Base-by-base conservation (phyloP, 2,797 vertebrate species). In the Rhynchotus rufescens region DNA sequence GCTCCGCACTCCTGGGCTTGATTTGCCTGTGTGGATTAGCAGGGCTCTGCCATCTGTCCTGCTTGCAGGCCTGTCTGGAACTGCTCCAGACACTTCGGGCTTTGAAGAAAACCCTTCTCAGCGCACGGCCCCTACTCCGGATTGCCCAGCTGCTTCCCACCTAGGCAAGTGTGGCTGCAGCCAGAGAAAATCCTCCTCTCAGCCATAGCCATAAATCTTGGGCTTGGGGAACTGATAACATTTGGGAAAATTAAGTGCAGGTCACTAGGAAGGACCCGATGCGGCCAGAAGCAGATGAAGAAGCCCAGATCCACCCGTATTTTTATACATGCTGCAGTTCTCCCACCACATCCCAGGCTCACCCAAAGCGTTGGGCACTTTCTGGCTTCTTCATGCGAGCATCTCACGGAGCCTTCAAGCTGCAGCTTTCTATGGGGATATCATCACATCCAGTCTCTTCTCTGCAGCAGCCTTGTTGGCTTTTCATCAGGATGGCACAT, bases 11-110 rank as follows among this genome's bases (percentile, higher is more conserved):
- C 26, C 71, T 19, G 73, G 76, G 47, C 76, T 85, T 49, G 92
- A 72, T 84, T 66, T 34, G 56, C 47, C 86, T 0, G 3, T 9
- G 52, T 88, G 85, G 73, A 79, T 91, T 66, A 94, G 77, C 0
- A 0, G 74, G 89, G 91, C 89, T 91, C 87, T 92, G 80, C 95
- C 93, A 79, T 95, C 89, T 95, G 89, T 93, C 82, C 92, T 59
- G 80, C 66, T 78, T 69, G 45, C 84, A 61, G 65, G n/a, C 42
- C 65, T 3, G 40, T 26, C 89, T 94, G 94, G 87, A 94, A 12
- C 62, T 16, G 89, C 91, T 94, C 89, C 91, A 87, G 87, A 34
- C 5, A 8, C 85, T 73, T 72, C 6, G 0, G 1, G 15, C 94
- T 89, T 93, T 78, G 87, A 87, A 80, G 91, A 80, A 89, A 94